Evolutionary conservation across 2,888 invertebrate species (phyloP), one percentile per base, ranked within the genome.

Genomic region (Andrena praecox): DNA sequence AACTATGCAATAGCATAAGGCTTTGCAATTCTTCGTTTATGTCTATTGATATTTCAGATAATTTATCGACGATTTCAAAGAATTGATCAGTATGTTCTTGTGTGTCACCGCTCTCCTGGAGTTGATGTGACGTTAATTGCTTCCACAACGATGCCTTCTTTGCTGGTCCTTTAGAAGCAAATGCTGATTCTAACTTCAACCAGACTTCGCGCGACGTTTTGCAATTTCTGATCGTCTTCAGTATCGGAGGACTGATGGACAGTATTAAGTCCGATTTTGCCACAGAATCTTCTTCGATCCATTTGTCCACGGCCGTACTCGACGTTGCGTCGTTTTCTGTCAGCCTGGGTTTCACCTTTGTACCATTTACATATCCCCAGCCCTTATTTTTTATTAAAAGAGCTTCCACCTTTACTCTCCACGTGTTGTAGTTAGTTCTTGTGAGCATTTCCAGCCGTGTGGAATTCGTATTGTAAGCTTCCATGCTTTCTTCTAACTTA

Each of bases 341-440:
- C 6, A 48, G 10, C n/a, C 4, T 20, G 1, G 62, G 71, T 31
- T 50, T 60, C 50, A 1, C 29, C 20, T 62, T 62, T 6, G 6
- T 3, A 6, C 63, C 62, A 24, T 3, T 54, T 5, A 54, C 62
- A 16, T 72, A 72, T 33, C 24, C 29, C 63, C 72, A 72, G 2
- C 12, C 12, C 24, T 54, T 52, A 33, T 64, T 72, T 64, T 63
- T 72, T 29, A 33, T 52, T 52, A 72, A 24, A n/a, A 72, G 35
- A n/a, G 64, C 72, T 33, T 64, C 54, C 10, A 72, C 48, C n/a
- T 72, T 50, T 7, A 72, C 20, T 31, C 24, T 52, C 72, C 54
- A 72, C 52, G 63, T 52, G 16, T 72, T 64, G 12, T 62, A 72
- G 60, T 72, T 72, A 2, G n/a, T 31, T 54, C 54, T 70, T 29